These are phyloP conservation scores for Apis florea DNA, from an alignment of 1,140 invertebrate genomes.

Conservation along the genomic window DNA sequence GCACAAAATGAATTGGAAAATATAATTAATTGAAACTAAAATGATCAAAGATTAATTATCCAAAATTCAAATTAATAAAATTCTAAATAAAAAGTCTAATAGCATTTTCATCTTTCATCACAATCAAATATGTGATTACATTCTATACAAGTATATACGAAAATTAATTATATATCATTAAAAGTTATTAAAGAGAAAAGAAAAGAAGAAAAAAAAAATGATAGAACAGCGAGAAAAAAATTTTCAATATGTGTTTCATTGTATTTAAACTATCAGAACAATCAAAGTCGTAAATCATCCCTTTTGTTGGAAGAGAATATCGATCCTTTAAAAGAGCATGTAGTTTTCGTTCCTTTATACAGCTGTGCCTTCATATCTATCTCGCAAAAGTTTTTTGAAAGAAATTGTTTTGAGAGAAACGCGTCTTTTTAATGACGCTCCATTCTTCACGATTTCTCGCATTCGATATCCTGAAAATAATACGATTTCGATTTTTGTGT, in stretches of 20 bases:
- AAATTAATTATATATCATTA: no score
- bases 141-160: no score
- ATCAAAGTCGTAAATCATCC: background rate
- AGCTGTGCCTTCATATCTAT: background rate
- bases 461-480: background rate
- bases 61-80: no score
- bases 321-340: constrained; percentile 2
- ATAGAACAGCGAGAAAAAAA: background rate
- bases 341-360: constrained; percentile 38
- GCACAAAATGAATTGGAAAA: no score
- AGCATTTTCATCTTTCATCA: no score
- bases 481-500: background rate
- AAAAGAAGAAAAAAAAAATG: background rate
- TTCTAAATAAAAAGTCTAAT: no score
- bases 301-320: background rate
- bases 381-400: constrained; percentile 11
- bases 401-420: constrained; percentile 30
- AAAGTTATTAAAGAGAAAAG: no score
- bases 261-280: constrained; percentile 24
- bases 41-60: no score
- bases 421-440: constrained; percentile 31
- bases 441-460: background rate
- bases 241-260: background rate
- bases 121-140: no score
- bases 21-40: no score